Evolutionary conservation across 2,797 vertebrate species (phyloP).

Genomic region (Mormyrus proboscirostris): DNA sequence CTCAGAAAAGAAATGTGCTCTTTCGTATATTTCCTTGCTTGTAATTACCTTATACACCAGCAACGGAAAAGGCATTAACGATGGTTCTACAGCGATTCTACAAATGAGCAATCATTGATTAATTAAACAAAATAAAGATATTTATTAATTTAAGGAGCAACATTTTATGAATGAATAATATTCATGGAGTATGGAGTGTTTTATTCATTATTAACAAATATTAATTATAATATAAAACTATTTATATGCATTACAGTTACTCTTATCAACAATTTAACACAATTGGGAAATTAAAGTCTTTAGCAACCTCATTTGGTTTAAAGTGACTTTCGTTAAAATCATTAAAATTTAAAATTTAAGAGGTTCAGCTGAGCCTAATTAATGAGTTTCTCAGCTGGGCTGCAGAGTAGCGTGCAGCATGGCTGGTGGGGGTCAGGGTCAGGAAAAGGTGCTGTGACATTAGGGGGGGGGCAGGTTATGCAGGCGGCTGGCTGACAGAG

Average conservation of each 20-base stretch:
- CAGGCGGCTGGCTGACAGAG: neutral
- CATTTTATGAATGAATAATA: neutral
- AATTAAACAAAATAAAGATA: neutral
- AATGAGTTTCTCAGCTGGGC: neutral
- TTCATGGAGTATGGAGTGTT: neutral
- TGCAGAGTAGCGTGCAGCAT: neutral
- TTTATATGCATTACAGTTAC: constrained; percentile 2
- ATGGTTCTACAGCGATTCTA: neutral
- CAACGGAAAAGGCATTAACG: neutral
- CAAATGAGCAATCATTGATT: neutral
- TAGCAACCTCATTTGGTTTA: constrained; percentile 9
- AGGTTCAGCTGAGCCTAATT: neutral
- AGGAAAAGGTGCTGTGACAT: neutral
- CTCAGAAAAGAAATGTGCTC: neutral
- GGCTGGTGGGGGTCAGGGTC: neutral
- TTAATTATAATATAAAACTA: neutral
- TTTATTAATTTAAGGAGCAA: neutral
- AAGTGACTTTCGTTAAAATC: constrained; percentile 3
- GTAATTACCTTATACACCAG: neutral
- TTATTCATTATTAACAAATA: neutral
- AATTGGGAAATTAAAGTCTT: constrained; percentile 11
- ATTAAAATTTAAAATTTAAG: neutral
- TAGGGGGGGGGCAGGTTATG: neutral
- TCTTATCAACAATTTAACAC: neutral
- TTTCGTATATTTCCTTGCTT: neutral